Evolutionary conservation across 2,888 invertebrate species (phyloP), one percentile per base, ranked within the genome.

Genomic region (Cerceris ruficornis): DNA sequence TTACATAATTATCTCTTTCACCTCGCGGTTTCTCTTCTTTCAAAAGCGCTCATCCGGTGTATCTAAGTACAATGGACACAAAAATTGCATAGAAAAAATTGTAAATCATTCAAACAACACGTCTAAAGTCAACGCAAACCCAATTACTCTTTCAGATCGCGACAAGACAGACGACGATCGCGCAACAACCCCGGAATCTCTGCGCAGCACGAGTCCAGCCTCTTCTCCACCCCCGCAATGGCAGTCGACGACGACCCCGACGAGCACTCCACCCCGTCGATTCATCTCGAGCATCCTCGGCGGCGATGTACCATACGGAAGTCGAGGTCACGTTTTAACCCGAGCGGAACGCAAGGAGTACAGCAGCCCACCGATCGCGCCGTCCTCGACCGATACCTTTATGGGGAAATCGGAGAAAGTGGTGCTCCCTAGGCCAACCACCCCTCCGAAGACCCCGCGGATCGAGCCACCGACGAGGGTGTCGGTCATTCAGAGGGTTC

Each of bases 401-500:
- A 95, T 96, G 8, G 93, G 93, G 67, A 93, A 95, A 86, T 82
- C 89, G 60, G 92, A 92, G 73, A 89, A 89, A 67, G 77, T 92
- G 55, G 91, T 91, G 62, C 69, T 92, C 0, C 92, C 92, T 7
- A 88, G 91, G 91, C 86, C 92, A 83, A 92, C 94, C 46, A 94
- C 94, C 9, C 95, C 95, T 74, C 95, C 94, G 77, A 95, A 95
- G 49, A 93, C 94, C 28, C 94, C 95, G n/a, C 85, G 89, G 6
- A 88, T 90, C 43, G 95, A 95, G 86, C 95, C 94, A 84, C 95
- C 94, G 75, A 95, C 95, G 14, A 95, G 95, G 85, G 95, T 95
- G 60, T 97, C 97, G 75, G 97, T 97, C 6, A 97, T 97, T 88
- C 97, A 97, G 89, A 94, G 97, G 92, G 96, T 97, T 68, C 97